Evolutionary conservation across 1,140 invertebrate genomes (phyloP).

Genomic region (Rhagoletis zephyria): DNA sequence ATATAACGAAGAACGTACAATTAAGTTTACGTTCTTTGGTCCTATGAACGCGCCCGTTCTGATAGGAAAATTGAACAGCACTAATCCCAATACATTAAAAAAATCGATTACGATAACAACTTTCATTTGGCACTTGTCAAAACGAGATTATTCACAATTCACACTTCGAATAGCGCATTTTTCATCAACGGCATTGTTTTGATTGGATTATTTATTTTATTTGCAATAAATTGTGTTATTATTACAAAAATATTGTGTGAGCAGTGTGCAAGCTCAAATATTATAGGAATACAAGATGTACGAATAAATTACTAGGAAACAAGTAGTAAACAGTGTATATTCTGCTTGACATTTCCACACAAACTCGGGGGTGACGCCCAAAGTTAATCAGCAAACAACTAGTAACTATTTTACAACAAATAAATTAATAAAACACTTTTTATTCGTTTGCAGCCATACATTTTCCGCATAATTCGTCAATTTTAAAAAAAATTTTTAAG

Average conservation of each 20-base stretch:
- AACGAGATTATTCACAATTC: conserved; percentile 46
- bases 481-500: background rate
- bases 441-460: background rate
- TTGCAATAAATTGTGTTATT: background rate
- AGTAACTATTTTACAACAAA: conserved; percentile 10
- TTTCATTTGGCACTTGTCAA: background rate
- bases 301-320: too few species aligned
- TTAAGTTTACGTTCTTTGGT: too few species aligned
- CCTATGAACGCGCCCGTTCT: too few species aligned
- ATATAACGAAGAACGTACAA: too few species aligned
- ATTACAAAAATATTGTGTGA: background rate
- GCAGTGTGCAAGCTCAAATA: background rate
- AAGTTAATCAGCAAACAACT: conserved; percentile 42
- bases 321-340: background rate
- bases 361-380: conserved; percentile 48
- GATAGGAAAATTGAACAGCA: too few species aligned
- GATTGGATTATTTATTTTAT: background rate
- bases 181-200: conserved; percentile 3
- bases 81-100: too few species aligned
- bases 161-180: conserved; percentile 13
- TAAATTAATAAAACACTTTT: background rate
- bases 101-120: too few species aligned
- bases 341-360: background rate
- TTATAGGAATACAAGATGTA: background rate
- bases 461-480: background rate